phyloP scores from a whole-genome alignment of 2,797 vertebrate genomes.

The Lophotriccus pileatus region DNA sequence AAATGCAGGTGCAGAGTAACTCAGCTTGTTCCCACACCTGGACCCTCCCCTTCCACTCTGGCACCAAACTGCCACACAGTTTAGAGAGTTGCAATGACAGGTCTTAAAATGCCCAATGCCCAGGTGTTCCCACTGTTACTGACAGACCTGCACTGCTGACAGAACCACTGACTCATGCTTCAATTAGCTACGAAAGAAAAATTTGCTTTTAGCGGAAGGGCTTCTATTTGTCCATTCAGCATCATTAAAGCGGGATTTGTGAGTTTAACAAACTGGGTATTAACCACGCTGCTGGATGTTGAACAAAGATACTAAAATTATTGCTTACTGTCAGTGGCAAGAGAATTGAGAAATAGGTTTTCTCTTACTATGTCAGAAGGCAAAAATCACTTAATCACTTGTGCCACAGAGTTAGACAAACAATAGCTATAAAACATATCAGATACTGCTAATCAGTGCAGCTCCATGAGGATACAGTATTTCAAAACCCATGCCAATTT shows the following conservation, averaged over 20 bases:
- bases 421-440: background rate
- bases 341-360: background rate
- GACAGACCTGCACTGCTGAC: background rate
- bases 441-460: background rate
- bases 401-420: background rate
- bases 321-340: background rate
- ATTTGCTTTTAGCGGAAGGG: background rate
- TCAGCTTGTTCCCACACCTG: too few relatives aligned
- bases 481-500: background rate
- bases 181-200: background rate
- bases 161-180: background rate
- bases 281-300: background rate
- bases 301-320: background rate
- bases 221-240: background rate
- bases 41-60: background rate
- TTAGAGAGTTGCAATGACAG: background rate
- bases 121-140: fast-evolving
- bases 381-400: background rate
- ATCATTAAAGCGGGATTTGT: background rate
- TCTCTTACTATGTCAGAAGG: background rate
- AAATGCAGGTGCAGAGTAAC: too few relatives aligned
- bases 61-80: background rate
- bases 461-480: background rate
- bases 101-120: background rate
- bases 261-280: background rate